phyloP scores from a whole-genome alignment of 2,888 invertebrate genomes.

The Pterobdella sp. region DNA sequence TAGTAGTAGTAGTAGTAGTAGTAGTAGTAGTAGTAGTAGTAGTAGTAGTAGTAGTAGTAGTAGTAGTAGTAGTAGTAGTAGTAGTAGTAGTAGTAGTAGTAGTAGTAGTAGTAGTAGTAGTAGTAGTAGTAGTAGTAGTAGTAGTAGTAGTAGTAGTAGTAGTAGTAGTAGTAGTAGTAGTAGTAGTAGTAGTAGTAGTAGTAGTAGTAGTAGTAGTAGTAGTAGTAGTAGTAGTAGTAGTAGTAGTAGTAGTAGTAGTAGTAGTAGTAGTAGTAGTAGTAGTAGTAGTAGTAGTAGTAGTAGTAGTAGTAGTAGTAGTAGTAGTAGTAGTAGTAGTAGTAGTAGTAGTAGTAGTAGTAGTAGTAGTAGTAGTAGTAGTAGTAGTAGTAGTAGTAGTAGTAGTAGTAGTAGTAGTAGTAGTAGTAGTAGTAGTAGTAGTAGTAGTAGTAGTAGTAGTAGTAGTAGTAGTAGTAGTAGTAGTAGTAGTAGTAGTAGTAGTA shows the following conservation, averaged over 20 bases:
- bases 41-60: neutral
- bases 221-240: neutral
- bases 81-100: neutral
- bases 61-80: neutral
- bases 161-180: neutral
- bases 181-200: neutral
- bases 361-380: neutral
- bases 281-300: neutral
- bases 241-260: neutral
- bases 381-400: neutral
- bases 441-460: neutral
- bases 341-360: neutral
- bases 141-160: neutral
- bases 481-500: neutral
- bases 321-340: neutral
- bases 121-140: neutral
- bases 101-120: neutral
- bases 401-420: neutral
- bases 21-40: neutral
- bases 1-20: constrained; percentile 6
- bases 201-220: neutral
- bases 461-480: neutral
- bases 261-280: neutral
- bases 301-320: neutral
- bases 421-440: neutral